Percentiles rank a stretch among this genome's conserved stretches.
Evolutionary conservation across 1,140 invertebrate genomes (phyloP).

Genomic region (Acromyrmex charruanus): DNA sequence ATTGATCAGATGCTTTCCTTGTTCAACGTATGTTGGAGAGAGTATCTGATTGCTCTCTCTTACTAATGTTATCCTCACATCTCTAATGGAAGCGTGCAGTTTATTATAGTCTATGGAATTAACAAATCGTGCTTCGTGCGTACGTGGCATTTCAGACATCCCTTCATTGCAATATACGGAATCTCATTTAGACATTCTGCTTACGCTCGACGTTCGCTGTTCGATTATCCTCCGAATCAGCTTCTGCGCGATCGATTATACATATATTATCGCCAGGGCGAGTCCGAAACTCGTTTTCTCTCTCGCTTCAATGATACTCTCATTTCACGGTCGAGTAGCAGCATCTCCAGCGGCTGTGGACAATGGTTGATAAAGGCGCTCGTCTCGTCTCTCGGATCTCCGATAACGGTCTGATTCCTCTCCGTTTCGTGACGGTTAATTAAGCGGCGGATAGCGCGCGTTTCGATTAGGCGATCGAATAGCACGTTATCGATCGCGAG

Average conservation of each 20-base stretch:
- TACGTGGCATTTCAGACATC: background rate
- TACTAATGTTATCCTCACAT: no score
- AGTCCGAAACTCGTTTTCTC: constrained; percentile 17
- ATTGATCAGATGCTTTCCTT: no score
- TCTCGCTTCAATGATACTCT: constrained; percentile 14
- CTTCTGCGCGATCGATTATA: constrained; percentile 14
- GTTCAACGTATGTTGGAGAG: no score
- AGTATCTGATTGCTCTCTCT: no score
- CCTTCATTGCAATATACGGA: background rate
- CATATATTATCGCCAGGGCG: constrained; percentile 29
- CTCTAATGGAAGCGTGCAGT: no score
- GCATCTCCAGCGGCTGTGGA: constrained; percentile 34
- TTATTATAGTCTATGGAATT: background rate
- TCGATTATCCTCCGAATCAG: constrained; percentile 34
- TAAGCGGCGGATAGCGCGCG: background rate
- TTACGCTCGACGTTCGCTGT: background rate
- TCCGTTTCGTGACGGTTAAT: constrained; percentile 36
- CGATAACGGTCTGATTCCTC: background rate
- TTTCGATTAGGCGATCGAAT: constrained; percentile 7
- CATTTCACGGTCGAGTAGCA: constrained; percentile 58
- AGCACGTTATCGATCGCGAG: constrained; percentile 10
- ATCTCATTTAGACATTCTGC: background rate
- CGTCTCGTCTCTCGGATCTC: background rate
- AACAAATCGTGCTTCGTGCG: background rate
- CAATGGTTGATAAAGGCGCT: constrained; percentile 42